Conservation (phyloP, 2,888 invertebrate genomes). For the Cephus pygmeus region DNA sequence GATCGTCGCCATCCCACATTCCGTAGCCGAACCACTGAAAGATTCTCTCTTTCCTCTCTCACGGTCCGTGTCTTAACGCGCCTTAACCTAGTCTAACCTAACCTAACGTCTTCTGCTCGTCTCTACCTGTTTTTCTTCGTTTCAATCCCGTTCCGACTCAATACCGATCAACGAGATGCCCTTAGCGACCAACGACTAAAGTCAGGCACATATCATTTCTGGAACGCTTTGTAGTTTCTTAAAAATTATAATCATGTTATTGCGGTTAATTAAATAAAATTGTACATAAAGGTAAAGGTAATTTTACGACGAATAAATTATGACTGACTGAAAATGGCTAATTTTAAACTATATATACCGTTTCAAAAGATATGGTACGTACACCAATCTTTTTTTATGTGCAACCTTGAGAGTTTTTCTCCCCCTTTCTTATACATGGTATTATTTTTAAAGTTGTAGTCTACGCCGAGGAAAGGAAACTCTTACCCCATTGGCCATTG, state of each 20-base stretch:
- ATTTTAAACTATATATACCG: not conserved
- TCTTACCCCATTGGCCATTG: conserved; percentile 80
- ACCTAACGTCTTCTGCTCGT: not conserved
- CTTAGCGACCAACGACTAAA: not conserved
- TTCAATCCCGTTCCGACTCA: not conserved
- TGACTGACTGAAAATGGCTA: too few relatives aligned
- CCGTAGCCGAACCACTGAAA: not conserved
- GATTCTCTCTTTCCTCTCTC: not conserved
- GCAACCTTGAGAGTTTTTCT: not conserved
- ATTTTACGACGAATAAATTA: not conserved
- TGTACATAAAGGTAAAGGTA: not conserved
- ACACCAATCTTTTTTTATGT: not conserved
- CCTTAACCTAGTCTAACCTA: not conserved
- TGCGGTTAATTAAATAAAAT: not conserved
- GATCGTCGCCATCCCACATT: not conserved
- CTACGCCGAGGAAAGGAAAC: conserved; percentile 79
- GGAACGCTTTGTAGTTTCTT: not conserved
- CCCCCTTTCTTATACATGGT: not conserved
- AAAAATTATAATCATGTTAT: not conserved
- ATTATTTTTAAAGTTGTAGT: conserved; percentile 11
- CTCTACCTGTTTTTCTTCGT: not conserved
- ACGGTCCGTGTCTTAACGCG: not conserved
- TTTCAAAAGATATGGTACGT: not conserved
- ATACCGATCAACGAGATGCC: not conserved
- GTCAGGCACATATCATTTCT: not conserved